phyloP scores from a whole-genome alignment of 2,888 invertebrate species.

The Eustalomyia histrio region DNA sequence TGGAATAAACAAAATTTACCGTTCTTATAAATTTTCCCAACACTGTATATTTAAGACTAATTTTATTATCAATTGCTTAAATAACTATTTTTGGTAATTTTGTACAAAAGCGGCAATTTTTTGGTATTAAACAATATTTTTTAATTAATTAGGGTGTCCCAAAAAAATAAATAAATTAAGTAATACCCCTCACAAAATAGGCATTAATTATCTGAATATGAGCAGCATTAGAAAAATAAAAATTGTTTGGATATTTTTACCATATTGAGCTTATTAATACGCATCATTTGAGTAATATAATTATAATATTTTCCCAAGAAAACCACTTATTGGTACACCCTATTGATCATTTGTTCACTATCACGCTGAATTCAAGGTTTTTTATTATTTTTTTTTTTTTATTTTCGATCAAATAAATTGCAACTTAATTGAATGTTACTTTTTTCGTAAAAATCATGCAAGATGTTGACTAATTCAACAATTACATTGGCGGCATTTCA shows the following conservation, averaged over 20 bases:
- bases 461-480: not conserved
- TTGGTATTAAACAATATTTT: not conserved
- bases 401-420: not conserved
- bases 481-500: not conserved
- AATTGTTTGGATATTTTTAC: too few relatives aligned
- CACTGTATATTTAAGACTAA: conserved; percentile 23
- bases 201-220: too few relatives aligned
- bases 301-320: too few relatives aligned
- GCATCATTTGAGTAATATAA: too few relatives aligned
- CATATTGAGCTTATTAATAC: too few relatives aligned
- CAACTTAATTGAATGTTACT: not conserved
- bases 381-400: not conserved
- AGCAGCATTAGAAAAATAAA: too few relatives aligned
- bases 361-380: conserved; percentile 5
- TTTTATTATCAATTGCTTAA: conserved; percentile 41
- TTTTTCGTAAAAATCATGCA: not conserved
- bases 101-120: not conserved
- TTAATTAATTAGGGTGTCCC: not conserved
- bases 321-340: too few relatives aligned
- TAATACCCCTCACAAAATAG: too few relatives aligned
- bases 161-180: too few relatives aligned
- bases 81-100: not conserved
- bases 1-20: too few relatives aligned
- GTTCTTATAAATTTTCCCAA: too few relatives aligned
- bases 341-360: not conserved